Evolutionary conservation across 2,113 vertebrate species (phyloP).

Genomic region (Fulmarus glacialis): DNA sequence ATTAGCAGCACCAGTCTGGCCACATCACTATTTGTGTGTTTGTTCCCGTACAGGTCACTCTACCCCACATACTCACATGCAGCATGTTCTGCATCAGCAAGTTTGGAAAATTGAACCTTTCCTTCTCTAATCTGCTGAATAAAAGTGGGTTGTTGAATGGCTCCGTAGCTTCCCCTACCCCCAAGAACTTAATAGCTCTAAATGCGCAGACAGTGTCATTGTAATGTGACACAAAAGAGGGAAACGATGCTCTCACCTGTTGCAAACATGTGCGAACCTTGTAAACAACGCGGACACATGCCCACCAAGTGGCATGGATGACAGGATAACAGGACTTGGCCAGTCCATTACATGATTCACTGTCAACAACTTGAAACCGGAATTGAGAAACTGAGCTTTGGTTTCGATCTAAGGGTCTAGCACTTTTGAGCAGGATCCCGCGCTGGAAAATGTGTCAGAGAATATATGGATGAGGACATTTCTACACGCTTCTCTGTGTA

Average conservation of each 20-base stretch:
- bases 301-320: background rate
- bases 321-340: background rate
- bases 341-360: background rate
- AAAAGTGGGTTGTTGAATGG: background rate
- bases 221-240: background rate
- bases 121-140: background rate
- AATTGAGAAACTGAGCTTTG: background rate
- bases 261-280: background rate
- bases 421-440: background rate
- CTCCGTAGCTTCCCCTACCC: background rate
- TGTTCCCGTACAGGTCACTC: background rate
- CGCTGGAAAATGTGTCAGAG: background rate
- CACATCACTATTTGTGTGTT: background rate
- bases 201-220: background rate
- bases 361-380: background rate
- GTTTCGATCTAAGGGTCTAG: background rate
- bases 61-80: background rate
- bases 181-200: background rate
- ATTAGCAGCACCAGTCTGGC: background rate
- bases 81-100: background rate
- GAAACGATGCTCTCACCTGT: background rate
- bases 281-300: background rate
- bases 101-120: background rate
- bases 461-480: background rate
- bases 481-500: rapidly evolving